phyloP scores from a whole-genome alignment of 2,888 invertebrate species.

The Hedya salicella region DNA sequence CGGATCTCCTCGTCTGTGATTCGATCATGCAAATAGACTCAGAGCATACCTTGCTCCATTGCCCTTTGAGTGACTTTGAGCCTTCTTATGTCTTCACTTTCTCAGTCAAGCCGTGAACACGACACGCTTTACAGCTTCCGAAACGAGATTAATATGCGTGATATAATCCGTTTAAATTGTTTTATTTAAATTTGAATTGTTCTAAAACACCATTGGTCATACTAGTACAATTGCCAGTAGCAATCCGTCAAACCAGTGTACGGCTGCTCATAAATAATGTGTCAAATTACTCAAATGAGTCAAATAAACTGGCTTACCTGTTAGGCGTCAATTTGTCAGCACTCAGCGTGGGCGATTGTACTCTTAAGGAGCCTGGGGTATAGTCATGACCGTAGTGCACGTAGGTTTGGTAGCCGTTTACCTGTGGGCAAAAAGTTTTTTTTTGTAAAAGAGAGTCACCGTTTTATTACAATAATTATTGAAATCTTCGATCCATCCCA shows the following conservation, averaged over 20 bases:
- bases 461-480: too few species aligned
- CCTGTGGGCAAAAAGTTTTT: constrained; percentile 72
- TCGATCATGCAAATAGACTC: too few species aligned
- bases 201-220: constrained; percentile 21
- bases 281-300: constrained; percentile 32
- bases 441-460: background rate
- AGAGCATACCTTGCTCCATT: too few species aligned
- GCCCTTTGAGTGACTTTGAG: too few species aligned
- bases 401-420: constrained; percentile 94
- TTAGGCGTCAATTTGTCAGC: constrained; percentile 78
- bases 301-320: constrained; percentile 61
- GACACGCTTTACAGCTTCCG: too few species aligned
- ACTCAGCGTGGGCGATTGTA: constrained; percentile 81
- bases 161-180: too few species aligned
- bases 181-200: background rate
- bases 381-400: constrained; percentile 95
- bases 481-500: too few species aligned
- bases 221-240: constrained; percentile 1
- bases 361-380: constrained; percentile 90
- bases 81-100: too few species aligned
- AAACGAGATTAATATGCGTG: too few species aligned
- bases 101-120: too few species aligned
- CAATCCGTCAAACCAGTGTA: constrained; percentile 19
- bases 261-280: constrained; percentile 15
- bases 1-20: too few species aligned